Conservation (phyloP, 2,888 invertebrate genomes). For the Ophonus ardosiacus region DNA sequence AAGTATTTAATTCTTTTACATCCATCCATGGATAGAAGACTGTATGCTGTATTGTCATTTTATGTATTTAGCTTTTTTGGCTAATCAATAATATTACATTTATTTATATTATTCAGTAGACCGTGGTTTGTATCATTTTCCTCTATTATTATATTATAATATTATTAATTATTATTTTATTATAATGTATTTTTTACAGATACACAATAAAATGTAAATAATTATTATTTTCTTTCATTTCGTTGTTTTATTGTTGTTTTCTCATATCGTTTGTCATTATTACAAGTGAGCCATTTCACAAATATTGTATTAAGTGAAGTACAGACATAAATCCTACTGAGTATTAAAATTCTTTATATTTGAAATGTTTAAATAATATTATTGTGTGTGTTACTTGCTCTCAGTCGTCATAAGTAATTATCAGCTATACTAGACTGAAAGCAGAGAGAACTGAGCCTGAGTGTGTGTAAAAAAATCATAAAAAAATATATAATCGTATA, state of each 20-base stretch:
- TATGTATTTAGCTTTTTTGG: conserved; percentile 61
- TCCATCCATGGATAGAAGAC: conserved; percentile 72
- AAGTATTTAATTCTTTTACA: conserved; percentile 70
- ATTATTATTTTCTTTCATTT: conserved; percentile 55
- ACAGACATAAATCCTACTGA: conserved; percentile 55
- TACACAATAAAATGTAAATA: conserved; percentile 63
- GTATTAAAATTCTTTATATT: conserved; percentile 62
- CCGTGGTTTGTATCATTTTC: conserved; percentile 63
- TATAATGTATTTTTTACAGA: conserved; percentile 62
- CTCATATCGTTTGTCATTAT: conserved; percentile 43
- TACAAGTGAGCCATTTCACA: conserved; percentile 5
- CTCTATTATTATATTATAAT: conserved; percentile 54
- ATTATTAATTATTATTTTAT: conserved; percentile 53
- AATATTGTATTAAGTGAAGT: conserved; percentile 59
- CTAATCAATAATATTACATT: conserved; percentile 59
- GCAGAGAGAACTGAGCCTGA: conserved; percentile 62
- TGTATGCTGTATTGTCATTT: conserved; percentile 69
- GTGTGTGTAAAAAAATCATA: conserved; percentile 61
- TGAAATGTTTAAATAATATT: conserved; percentile 63
- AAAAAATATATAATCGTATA: conserved; percentile 63
- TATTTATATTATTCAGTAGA: conserved; percentile 58
- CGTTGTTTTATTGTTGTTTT: conserved; percentile 39
- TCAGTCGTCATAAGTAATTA: conserved; percentile 57
- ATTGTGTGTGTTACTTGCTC: conserved; percentile 62
- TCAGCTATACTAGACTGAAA: conserved; percentile 60